Evolutionary conservation across 1,140 invertebrate genomes (phyloP), one percentile per base, ranked within the genome.

Genomic region (Halyomorpha halys): DNA sequence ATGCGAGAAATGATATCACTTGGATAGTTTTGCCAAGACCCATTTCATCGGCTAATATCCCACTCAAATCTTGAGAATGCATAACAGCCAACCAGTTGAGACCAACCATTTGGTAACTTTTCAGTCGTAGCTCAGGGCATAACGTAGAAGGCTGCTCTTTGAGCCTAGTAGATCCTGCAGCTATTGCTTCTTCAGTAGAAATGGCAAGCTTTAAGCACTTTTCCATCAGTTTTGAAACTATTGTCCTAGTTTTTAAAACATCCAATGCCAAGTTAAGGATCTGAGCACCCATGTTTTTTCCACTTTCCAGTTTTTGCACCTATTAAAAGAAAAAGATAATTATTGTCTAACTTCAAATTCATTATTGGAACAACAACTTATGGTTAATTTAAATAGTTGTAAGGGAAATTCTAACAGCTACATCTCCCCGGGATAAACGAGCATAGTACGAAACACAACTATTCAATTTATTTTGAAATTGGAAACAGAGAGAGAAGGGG

Each of bases 1-100:
- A 86, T 0, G 92, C 89, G 6, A 96, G 78, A 75, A 97, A 96
- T 2, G 93, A 82, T 67, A 91, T 90, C 18, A 91, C 75, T 45
- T 97, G 93, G 62, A 96, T 84, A 0, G 93, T 96, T 77, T 96
- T 96, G 1, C 92, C 93, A 81, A 82, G 75, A 44, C 94, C 92
- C 91, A 91, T 91, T 76, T 91, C 89, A 73, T 91, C 88, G 0
- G 93, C 94, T 61, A 98, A 77, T 69, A 97, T 97, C n/a, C 90
- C 91, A 75, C 95, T 97, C 2, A 97, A 82, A 34, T 89, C 83
- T 69, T 94, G 89, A 27, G 85, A 81, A 72, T 96, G 88, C 78
- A 98, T 85, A 3, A 97, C 83, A 0, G 86, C 83, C 0, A 98
- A 75, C 94, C 94, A 98, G 74, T 97, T 97, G 0, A 98, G 77